Base-by-base conservation (phyloP, 2,113 vertebrate species). In the Passer domesticus region DNA sequence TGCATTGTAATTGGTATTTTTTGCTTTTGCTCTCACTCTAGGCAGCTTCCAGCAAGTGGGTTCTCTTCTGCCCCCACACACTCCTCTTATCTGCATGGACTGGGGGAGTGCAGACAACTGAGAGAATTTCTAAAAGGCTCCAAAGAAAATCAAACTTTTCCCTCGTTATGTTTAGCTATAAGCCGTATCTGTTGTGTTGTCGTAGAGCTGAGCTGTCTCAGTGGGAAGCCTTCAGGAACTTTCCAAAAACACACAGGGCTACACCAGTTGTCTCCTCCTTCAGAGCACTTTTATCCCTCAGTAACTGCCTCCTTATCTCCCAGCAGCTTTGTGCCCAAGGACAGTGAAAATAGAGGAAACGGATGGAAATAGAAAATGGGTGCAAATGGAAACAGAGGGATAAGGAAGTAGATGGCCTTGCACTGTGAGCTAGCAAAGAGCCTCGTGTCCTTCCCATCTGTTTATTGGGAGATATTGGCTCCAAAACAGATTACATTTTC, bases 1-100 rank as follows among this genome's bases (percentile, higher is more conserved):
- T 87, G 66, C 70, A 85, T 72, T 76, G 91, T 84, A 94, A 95
- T 87, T 76, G n/a, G 81, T 66, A 18, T 76, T 79, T 94, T 82
- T 87, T 87, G 37, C 46, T 82, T 89, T 92, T 2, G 4, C 73
- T 82, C 37, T 93, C 76, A 28, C 25, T 73, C 55, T 60, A 43
- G 15, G 22, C 74, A 47, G 52, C 81, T 94, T 78, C 41, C 80
- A 95, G 81, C 74, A 73, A 84, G 53, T 66, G 84, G 62, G 69
- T 73, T 37, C 66, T 87, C 66, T 84, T 75, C 49, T 67, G 5
- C 37, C 74, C 35, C 53, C 20, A 10, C 68, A 28, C 70, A n/a
- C 31, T 66, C 49, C 64, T 78, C 53, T 90, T 60, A 68, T 69
- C 75, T 87, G 70, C 66, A 43, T 20, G 43, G 73, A 24, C 80